Percentiles rank a stretch among this genome's conserved stretches.
These are phyloP conservation scores for Meteorus colon DNA, from an alignment of 2,888 invertebrate species.

Conservation along the genomic window DNA sequence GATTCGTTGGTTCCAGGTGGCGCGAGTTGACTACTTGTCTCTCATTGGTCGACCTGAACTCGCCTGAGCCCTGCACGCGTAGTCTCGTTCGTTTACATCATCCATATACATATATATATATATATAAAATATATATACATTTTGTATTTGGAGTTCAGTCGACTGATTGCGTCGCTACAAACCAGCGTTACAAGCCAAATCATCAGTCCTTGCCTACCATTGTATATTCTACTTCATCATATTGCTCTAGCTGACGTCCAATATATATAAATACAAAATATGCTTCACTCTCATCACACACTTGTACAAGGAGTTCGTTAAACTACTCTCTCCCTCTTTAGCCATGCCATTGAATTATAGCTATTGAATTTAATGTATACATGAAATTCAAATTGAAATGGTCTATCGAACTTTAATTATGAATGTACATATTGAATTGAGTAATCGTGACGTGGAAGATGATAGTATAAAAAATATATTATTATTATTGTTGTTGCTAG, in stretches of 20 bases:
- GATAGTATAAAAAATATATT: too few species aligned
- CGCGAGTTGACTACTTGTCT: conserved; percentile 63
- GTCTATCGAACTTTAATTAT: neutral
- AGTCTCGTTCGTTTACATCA: conserved; percentile 31
- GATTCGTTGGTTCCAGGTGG: conserved; percentile 67
- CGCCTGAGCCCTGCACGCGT: conserved; percentile 61
- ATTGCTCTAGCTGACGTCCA: too few species aligned
- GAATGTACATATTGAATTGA: neutral
- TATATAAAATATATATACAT: neutral
- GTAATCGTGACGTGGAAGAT: neutral
- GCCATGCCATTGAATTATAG: neutral
- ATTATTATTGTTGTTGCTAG: neutral
- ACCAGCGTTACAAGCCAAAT: neutral
- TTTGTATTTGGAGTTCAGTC: neutral
- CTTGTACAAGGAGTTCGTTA: too few species aligned
- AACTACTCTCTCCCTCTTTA: too few species aligned
- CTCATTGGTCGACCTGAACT: conserved; percentile 65
- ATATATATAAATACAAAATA: too few species aligned
- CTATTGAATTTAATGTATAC: neutral
- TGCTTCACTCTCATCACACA: too few species aligned
- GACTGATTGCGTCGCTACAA: neutral
- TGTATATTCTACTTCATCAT: too few species aligned
- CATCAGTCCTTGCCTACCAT: neutral
- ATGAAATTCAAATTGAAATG: neutral
- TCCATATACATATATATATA: neutral